Evolutionary conservation across 1,140 invertebrate species (phyloP).

Genomic region (Papilio polyxenes): DNA sequence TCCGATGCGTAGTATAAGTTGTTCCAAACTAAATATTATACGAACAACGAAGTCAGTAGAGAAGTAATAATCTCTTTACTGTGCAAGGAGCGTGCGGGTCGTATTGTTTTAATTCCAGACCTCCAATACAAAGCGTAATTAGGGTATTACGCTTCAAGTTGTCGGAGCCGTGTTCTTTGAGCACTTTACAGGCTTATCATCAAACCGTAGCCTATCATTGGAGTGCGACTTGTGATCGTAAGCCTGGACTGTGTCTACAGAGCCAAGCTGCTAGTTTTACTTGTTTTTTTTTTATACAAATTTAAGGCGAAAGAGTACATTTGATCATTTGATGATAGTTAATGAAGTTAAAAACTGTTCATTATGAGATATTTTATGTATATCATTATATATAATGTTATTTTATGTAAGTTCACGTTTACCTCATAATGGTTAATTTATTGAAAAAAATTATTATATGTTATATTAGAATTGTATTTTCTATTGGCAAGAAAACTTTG

Average conservation of each 20-base stretch:
- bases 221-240: not conserved
- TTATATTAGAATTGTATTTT: too few relatives aligned
- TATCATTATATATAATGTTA: too few relatives aligned
- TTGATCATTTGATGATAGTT: too few relatives aligned
- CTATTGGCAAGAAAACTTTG: not conserved
- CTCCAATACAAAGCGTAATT: not conserved
- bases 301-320: too few relatives aligned
- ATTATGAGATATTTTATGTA: too few relatives aligned
- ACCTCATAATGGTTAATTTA: too few relatives aligned
- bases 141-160: not conserved
- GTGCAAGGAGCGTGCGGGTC: not conserved
- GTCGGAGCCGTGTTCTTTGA: conserved; percentile 8
- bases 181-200: not conserved
- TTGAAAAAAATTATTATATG: too few relatives aligned
- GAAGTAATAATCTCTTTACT: conserved; percentile 5
- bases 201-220: not conserved
- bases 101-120: conserved; percentile 12
- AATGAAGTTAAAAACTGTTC: too few relatives aligned
- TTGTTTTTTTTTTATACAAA: too few relatives aligned
- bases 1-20: not conserved
- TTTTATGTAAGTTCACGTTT: too few relatives aligned
- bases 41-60: not conserved
- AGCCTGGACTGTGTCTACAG: too few relatives aligned
- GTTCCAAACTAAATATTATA: not conserved
- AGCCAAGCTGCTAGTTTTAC: too few relatives aligned